Base-by-base conservation (phyloP, 2,888 invertebrate genomes). In the Agriopis marginaria region DNA sequence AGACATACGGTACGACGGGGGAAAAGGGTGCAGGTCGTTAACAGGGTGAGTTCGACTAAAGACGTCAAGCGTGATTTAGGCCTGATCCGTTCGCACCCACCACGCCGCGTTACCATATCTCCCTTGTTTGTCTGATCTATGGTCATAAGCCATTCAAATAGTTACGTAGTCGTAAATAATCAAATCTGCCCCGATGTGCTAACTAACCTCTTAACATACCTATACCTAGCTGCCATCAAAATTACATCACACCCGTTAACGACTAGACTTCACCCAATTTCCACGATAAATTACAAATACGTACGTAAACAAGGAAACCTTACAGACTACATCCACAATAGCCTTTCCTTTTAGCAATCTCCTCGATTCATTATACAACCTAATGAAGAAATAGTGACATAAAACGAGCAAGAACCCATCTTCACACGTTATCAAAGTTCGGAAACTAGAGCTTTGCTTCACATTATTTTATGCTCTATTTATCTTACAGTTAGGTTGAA, bases 371-470 rank as follows among this genome's bases (percentile, higher is more conserved):
- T 78, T 82, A 76, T 79, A 54, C 54, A 79, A 83, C 76, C 65
- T 75, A 81, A 81, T 79, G 82, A 78, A 79, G 78, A 77, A 78
- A 82, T 74, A 70, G 75, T 74, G 79, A 78, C 77, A 77, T 75
- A 77, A 80, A 77, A 76, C 68, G n/a, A 40, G 61, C 75, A 71
- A 75, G 72, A 77, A 76, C 75, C 74, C 73, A 77, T 79, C 77
- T 83, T 83, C 82, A 76, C 83, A 80, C 80, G 76, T 82, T 82
- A 80, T 77, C 75, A 66, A 9, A 51, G 40, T 59, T 66, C 53
- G 51, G 44, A 60, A 68, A 54, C 68, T 59, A 7, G 60, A 10
- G 11, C 11, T 50, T 56, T 58, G 6, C 42, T 40, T 49, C 40
- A 45, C 40, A 45, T 39, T 7, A 64, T 11, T 75, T 70, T 64